Evolutionary conservation across 2,113 vertebrate species (phyloP), one percentile per base, ranked within the genome.

Genomic region (Rhinolophus sinicus): DNA sequence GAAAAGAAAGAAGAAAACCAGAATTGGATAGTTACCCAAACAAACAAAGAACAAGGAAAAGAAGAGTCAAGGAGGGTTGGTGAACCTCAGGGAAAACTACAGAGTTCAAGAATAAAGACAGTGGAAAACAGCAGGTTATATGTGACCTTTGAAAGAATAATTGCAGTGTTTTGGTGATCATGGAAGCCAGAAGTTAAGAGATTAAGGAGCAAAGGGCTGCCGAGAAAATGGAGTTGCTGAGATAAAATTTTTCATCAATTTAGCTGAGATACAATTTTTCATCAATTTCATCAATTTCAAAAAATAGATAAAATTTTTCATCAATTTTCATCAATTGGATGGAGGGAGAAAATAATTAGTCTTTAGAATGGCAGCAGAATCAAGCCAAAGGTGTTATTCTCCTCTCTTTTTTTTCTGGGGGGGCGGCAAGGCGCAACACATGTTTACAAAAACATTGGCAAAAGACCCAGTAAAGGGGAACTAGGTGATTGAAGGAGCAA

Each of bases 211-310:
- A 90, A 92, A 88, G 33, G 4, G 35, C 52, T 93, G 52, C 58
- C 89, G 90, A 89, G 84, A 95, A 93, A 96, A 95, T 96, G 67
- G 30, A 96, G 16, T 5, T 50, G 6, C 40, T 73, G 90, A 70
- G 15, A 75, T 76, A 80, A 12, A 40, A 24, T 58, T 88, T 70
- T 44, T 44, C 6, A 44, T 44, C 40, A 44, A 44, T 75, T 90
- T 92, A n/a, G n/a, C n/a, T n/a, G n/a, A n/a, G n/a, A n/a, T n/a
- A n/a, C n/a, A n/a, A n/a, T n/a, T n/a, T 44, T 44, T 44, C 6
- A 44, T 44, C 40, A 44, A 44, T 90, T 92, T n/a, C n/a, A n/a
- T n/a, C n/a, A n/a, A 90, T 69, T 83, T n/a, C n/a, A n/a, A n/a
- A n/a, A n/a, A n/a, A n/a, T n/a, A 70, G 15, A 75, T 76, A 80